These are phyloP conservation scores for Oryzaephilus surinamensis DNA, from an alignment of 1,140 invertebrate species.

Conservation along the genomic window DNA sequence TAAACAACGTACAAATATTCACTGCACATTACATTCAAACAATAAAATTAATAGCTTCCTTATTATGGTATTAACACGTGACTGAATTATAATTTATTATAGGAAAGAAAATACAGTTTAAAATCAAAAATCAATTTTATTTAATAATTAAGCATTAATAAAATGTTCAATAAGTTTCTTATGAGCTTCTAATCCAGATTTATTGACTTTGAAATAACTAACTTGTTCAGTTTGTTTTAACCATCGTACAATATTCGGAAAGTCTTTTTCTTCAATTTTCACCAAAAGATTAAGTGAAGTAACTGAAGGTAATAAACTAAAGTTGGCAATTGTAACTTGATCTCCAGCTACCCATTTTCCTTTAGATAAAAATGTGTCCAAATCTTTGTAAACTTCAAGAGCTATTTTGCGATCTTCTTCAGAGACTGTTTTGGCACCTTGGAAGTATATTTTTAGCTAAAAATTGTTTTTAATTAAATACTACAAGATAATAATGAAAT, in stretches of 20 bases:
- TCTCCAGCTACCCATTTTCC: conserved; percentile 28
- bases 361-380: conserved; percentile 16
- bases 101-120: too few species aligned
- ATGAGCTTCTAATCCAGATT: neutral
- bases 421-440: neutral
- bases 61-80: too few species aligned
- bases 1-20: too few species aligned
- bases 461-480: neutral
- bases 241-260: conserved; percentile 23
- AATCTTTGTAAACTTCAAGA: conserved; percentile 10
- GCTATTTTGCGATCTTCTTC: neutral
- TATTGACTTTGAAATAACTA: conserved; percentile 18
- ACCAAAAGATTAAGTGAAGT: conserved; percentile 31
- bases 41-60: too few species aligned
- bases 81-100: too few species aligned
- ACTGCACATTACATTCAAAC: too few species aligned
- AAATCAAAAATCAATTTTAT: too few species aligned
- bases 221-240: conserved; percentile 17
- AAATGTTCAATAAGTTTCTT: too few species aligned
- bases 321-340: conserved; percentile 42
- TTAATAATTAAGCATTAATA: too few species aligned
- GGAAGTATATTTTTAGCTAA: neutral
- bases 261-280: conserved; percentile 17
- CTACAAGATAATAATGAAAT: neutral
- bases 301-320: conserved; percentile 28